phyloP scores from a whole-genome alignment of 2,113 vertebrate genomes.

The Maccullochella peelii region DNA sequence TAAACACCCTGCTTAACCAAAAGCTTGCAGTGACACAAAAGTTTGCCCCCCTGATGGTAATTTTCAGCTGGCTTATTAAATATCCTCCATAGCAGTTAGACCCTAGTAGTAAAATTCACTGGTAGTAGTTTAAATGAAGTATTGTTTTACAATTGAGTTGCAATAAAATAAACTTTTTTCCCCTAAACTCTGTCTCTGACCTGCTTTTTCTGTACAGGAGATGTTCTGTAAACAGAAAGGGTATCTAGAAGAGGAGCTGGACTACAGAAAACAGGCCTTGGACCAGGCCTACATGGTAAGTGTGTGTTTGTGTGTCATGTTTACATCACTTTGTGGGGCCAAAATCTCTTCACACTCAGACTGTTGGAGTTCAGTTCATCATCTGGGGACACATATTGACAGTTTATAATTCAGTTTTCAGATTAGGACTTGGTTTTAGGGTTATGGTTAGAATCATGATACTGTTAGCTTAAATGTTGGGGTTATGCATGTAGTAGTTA shows the following conservation, averaged over 20 bases:
- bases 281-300: conserved; percentile 98
- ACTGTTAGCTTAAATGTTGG: not conserved
- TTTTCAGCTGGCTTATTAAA: not conserved
- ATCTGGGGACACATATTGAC: not conserved
- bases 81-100: not conserved
- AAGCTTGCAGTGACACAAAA: not conserved
- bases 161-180: not conserved
- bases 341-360: not conserved
- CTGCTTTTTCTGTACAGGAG: conserved; percentile 83
- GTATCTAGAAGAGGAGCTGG: conserved; percentile 97
- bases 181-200: not conserved
- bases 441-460: not conserved
- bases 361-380: not conserved
- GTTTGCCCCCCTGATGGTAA: not conserved
- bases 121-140: not conserved
- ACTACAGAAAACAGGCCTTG: conserved; percentile 97
- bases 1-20: not conserved
- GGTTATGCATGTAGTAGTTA: not conserved
- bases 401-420: not conserved
- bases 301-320: conserved; percentile 18
- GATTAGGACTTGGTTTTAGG: not conserved
- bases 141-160: not conserved
- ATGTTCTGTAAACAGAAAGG: conserved; percentile 99
- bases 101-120: not conserved
- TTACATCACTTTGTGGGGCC: not conserved